These are phyloP conservation scores for Sesamia inferens DNA, from an alignment of 2,888 invertebrate genomes.

Conservation along the genomic window DNA sequence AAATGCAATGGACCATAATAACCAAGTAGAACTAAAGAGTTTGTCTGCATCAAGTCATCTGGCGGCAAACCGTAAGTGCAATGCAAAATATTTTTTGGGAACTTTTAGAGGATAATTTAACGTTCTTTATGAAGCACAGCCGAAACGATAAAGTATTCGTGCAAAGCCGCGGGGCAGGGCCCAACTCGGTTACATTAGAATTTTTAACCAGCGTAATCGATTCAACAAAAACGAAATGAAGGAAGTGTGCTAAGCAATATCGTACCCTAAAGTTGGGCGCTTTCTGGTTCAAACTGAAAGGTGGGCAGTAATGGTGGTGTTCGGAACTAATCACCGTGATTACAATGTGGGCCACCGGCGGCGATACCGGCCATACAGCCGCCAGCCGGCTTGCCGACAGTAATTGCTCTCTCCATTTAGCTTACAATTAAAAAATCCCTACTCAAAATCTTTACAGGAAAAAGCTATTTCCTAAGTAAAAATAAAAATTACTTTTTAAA, in stretches of 20 bases:
- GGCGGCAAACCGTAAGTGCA: slow-evolving; percentile 17
- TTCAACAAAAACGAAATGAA: slow-evolving; percentile 50
- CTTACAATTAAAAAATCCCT: slow-evolving; percentile 50
- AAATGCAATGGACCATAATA: slow-evolving; percentile 48
- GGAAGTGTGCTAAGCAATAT: slow-evolving; percentile 58
- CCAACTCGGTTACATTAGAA: slow-evolving; percentile 53
- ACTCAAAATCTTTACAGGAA: slow-evolving; percentile 41
- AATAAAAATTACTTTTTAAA: neutral
- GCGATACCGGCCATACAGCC: slow-evolving; percentile 53
- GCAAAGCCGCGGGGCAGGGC: slow-evolving; percentile 50
- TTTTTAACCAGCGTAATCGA: slow-evolving; percentile 59
- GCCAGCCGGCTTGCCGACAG: slow-evolving; percentile 58
- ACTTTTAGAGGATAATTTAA: slow-evolving; percentile 47
- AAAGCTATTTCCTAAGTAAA: slow-evolving; percentile 8
- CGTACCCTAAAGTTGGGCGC: slow-evolving; percentile 45
- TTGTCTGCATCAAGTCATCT: slow-evolving; percentile 12
- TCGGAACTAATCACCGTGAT: slow-evolving; percentile 70
- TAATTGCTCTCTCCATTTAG: slow-evolving; percentile 57
- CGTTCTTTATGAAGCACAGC: slow-evolving; percentile 44
- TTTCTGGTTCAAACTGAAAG: slow-evolving; percentile 59
- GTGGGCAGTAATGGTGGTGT: slow-evolving; percentile 52
- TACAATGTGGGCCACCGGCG: slow-evolving; percentile 70
- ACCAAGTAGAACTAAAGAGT: slow-evolving; percentile 16
- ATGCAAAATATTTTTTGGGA: slow-evolving; percentile 44
- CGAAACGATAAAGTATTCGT: slow-evolving; percentile 46